Base-by-base conservation (phyloP, 2,113 vertebrate genomes). In the Hippocampus abdominalis region DNA sequence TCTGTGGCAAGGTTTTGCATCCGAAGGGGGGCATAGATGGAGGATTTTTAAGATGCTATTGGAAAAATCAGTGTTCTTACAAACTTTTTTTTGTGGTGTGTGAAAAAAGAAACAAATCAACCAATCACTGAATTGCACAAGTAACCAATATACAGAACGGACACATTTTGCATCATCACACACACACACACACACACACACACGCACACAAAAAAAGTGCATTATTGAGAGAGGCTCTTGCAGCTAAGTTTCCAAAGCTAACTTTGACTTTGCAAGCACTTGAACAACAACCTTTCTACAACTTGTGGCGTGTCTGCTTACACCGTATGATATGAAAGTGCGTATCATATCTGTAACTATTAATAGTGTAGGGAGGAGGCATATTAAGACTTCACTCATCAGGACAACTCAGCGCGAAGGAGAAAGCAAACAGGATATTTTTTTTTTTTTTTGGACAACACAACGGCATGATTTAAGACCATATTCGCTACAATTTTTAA, bases 131-230 rank as follows among this genome's bases (percentile, higher is more conserved):
- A 70, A 56, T 49, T 70, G 32, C 42, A 62, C 59, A 66, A 65
- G 75, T 70, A 74, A 86, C 73, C 68, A 68, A 68, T 68, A 66
- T 80, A 71, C 68, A 12, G 60, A 64, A 79, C 72, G 40, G 66
- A 44, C 49, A 51, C 60, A 78, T 32, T 32, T 69, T 69, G 82
- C 75, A 72, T 77, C 80, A 82, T 88, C 82, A 78, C 75, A 80
- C 81, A 80, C 32, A 36, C 32, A 36, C 84, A 80, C 76, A 80
- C 32, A 6, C 32, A 6, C 32, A 36, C 5, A 36, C 32, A 36
- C 32, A 36, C 42, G 3, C 42, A 11, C 10, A 44, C 9, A 44
- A 8, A 72, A 80, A 11, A 56, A 44, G 25, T 74, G 25, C 56
- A 54, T 53, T 64, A 74, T 69, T 72, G 48, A 51, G 64, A n/a